A percentile compares a stretch with the other conserved stretches of the same genome.
phyloP scores from a whole-genome alignment of 2,113 vertebrate genomes.

The Speoplatyrhinus poulsoni region DNA sequence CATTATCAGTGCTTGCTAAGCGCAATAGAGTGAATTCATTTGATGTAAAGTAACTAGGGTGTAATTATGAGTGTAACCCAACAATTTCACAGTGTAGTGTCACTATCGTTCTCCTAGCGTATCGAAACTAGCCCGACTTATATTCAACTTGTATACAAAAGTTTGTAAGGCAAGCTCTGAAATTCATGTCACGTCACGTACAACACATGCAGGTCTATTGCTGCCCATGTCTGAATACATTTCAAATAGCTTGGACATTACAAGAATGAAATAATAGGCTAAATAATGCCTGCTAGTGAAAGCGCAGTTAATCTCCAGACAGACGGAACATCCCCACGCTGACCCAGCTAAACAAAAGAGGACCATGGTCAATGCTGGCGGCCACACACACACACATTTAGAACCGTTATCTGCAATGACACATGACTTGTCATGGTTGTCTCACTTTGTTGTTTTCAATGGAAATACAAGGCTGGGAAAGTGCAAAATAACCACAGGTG shows the following conservation, averaged over 20 bases:
- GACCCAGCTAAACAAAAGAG: not conserved
- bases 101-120: not conserved
- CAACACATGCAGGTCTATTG: no score
- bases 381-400: constrained; percentile 14
- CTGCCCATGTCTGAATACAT: no score
- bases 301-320: no score
- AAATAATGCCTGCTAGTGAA: no score
- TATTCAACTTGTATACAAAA: no score
- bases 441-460: constrained; percentile 10
- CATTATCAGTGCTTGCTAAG: not conserved
- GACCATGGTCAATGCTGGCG: not conserved
- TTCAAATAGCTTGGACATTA: no score
- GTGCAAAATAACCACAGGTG: constrained; percentile 13
- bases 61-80: not conserved
- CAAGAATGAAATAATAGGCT: no score
- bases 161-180: no score
- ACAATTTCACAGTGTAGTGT: not conserved
- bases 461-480: constrained; percentile 17
- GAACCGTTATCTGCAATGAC: not conserved
- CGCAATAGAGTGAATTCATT: not conserved
- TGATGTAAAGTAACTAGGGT: not conserved
- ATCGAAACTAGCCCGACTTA: not conserved
- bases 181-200: no score
- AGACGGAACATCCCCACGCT: no score
- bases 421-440: constrained; percentile 12